Evolutionary conservation across 2,888 invertebrate genomes (phyloP), one percentile per base, ranked within the genome.

Genomic region (Masnerella sp.): DNA sequence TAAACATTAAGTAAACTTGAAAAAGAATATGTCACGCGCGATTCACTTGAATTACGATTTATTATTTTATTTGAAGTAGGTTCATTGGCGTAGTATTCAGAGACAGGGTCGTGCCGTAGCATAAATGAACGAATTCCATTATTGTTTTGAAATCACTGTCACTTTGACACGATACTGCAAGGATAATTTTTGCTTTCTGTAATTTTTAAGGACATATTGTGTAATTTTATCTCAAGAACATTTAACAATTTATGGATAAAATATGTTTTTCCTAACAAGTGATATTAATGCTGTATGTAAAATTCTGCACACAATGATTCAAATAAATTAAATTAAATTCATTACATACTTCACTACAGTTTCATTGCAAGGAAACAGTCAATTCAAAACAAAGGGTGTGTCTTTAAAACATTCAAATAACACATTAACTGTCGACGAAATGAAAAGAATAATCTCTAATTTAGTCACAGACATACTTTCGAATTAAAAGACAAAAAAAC

Each of bases 71-170:
- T 75, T 69, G 28, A 65, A 54, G 70, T 74, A 74, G 74, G 36
- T 52, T 67, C 70, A 74, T 74, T 74, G 74, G 67, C 74, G 70
- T 74, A 74, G 70, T 47, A 64, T 67, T 43, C 67, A 74, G 74
- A 69, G 74, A 74, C 74, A 69, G 70, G 74, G 74, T 74, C 74
- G 74, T 74, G 70, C 74, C 74, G 74, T 74, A 74, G 74, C 56
- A 74, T 74, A 70, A 70, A 70, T 70, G 62, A 70, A 45, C 54
- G 43, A 74, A 71, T 28, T 64, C 28, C 47, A 70, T 62, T 49
- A 42, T 25, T 56, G 28, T 47, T 34, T 40, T 56, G 49, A 62
- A 14, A 49, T 18, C 36, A 49, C 43, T 47, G 64, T 20, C 8
- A 9, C 34, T 43, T 56, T 54, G 34, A 38, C 3, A 14, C 42